These are phyloP conservation scores for Columbina picui DNA, from an alignment of 2,113 vertebrate genomes.

Conservation along the genomic window DNA sequence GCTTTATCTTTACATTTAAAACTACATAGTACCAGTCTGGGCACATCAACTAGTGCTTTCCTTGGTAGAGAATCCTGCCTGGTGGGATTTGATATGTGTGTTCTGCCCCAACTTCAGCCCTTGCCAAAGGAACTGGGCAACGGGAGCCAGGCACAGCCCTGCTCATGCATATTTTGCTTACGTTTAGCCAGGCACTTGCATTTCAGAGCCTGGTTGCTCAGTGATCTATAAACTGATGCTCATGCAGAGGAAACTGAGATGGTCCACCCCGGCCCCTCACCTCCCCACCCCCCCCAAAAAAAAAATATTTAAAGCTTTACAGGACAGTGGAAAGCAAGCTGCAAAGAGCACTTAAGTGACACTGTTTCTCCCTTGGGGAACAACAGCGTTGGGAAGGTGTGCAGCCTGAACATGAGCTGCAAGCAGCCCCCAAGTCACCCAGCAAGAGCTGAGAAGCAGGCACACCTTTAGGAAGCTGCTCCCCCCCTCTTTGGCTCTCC, in stretches of 20 bases:
- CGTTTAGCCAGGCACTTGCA: not conserved
- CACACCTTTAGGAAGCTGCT: not conserved
- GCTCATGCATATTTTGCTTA: not conserved
- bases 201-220: not conserved
- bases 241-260: not conserved
- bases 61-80: not conserved
- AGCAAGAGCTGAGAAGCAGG: not conserved
- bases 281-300: no score
- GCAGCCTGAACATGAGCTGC: not conserved
- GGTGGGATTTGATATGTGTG: not conserved
- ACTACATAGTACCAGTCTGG: not conserved
- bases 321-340: not conserved
- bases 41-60: not conserved
- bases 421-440: not conserved
- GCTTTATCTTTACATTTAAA: slow-evolving; percentile 9
- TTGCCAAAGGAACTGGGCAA: not conserved
- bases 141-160: not conserved
- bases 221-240: not conserved
- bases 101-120: not conserved
- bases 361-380: not conserved
- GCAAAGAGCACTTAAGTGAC: not conserved
- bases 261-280: no score
- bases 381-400: fast-evolving
- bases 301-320: not conserved
- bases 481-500: not conserved